A percentile compares a stretch with the other conserved stretches of the same genome.
Evolutionary conservation across 2,113 vertebrate genomes (phyloP).

Genomic region (Ondatra zibethicus): DNA sequence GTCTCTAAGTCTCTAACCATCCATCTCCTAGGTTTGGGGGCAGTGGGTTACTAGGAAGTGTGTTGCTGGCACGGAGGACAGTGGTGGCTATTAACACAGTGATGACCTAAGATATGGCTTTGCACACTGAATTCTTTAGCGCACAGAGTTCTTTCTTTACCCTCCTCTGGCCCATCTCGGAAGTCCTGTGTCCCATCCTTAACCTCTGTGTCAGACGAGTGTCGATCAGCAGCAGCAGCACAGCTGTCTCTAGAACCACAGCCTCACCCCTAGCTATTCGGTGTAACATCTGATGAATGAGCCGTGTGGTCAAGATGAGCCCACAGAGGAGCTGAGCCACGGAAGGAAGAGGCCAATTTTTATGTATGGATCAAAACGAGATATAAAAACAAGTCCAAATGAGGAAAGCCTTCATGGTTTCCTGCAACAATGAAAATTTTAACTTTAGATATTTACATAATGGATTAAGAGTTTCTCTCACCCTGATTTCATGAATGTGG

Average conservation of each 20-base stretch:
- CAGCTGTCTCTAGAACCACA: neutral
- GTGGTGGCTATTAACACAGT: neutral
- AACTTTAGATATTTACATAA: neutral
- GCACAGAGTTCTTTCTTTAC: neutral
- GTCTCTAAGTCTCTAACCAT: neutral
- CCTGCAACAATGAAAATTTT: neutral
- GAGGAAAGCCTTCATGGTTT: neutral
- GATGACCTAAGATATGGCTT: neutral
- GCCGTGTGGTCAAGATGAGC: neutral
- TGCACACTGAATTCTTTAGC: neutral
- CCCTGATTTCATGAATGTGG: neutral
- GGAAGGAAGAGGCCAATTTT: neutral
- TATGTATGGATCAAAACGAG: neutral
- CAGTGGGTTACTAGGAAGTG: neutral
- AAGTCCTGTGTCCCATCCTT: neutral
- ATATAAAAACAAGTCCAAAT: neutral
- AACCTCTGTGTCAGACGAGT: too few relatives aligned
- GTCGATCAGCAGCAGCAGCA: neutral
- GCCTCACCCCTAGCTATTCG: neutral
- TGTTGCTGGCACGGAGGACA: neutral
- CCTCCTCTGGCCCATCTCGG: neutral
- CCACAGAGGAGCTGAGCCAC: neutral
- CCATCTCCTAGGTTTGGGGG: neutral
- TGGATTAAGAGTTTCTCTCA: neutral
- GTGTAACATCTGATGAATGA: neutral